Evolutionary conservation across 37 sponge, comb jelly and placozoan genomes (phyloP), one percentile per base, ranked within the genome.

Genomic region (Ephydatia muelleri): DNA sequence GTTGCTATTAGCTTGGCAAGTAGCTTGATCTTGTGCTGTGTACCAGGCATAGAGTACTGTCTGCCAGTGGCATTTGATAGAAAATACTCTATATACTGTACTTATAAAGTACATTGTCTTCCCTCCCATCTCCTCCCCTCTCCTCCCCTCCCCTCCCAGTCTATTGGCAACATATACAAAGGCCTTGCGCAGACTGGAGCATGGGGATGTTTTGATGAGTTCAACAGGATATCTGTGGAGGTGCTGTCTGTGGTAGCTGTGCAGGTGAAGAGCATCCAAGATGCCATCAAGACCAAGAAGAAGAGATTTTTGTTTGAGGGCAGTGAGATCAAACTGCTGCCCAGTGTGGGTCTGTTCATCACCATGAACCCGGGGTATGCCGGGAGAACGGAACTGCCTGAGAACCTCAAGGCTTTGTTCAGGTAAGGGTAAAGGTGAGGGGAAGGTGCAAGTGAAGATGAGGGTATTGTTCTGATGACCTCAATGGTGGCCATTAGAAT

Each of bases 351-450:
- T 0, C 85, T 98, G 64, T 98, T 98, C 83, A 98, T 98, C 79
- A 98, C 99, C 72, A 98, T 98, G 99, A 98, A 98, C 81, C 99
- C 99, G 30, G 99, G 99, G 57, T 98, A 98, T 91, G 99, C 99
- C 71, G 99, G 99, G 3, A 84, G 99, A 14, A 96, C 99, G 37
- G 99, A 98, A 72, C 86, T 98, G 23, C 99, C 99, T 26, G 99
- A 98, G 78, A 98, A 98, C 73, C 88, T 98, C 77, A 98, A 98
- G 79, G 95, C 99, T 67, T 86, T 98, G 11, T 98, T 98, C 81
- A 92, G 96, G 96, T 95, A 64, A 49, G 82, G 16, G 29, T 68
- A 3, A 9, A 9, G 43, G 16, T 57, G 16, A 1, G 6, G 9
- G 1, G 9, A 21, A 1, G 57, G 12, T n/a, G n/a, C n/a, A n/a